A percentile compares a stretch with the other conserved stretches of the same genome.
These are phyloP conservation scores for Phengaris alcon DNA, from an alignment of 2,888 invertebrate species.

Conservation along the genomic window DNA sequence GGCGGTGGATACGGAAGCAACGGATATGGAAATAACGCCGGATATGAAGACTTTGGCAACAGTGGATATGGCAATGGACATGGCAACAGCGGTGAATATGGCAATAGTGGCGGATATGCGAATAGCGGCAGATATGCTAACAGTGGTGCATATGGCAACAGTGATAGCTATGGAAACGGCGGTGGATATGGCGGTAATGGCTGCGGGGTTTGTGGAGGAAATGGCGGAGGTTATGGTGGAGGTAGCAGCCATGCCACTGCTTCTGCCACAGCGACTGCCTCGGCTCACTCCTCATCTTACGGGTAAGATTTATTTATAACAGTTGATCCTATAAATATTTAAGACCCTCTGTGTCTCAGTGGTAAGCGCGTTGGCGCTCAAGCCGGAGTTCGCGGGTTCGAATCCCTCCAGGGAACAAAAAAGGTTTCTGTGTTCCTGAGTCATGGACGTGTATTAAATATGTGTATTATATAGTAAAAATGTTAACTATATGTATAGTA, in stretches of 20 bases:
- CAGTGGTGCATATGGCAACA: slow-evolving; percentile 32
- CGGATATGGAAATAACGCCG: slow-evolving; percentile 20
- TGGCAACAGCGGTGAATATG: slow-evolving; percentile 30
- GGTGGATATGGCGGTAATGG: slow-evolving; percentile 31
- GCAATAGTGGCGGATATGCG: too few species aligned
- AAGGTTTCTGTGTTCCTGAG: too few species aligned
- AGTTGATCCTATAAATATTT: too few species aligned
- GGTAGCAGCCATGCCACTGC: slow-evolving; percentile 48
- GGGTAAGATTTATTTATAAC: slow-evolving; percentile 30
- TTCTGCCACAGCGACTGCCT: slow-evolving; percentile 42
- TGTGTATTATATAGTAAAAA: too few species aligned
- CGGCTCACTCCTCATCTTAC: slow-evolving; percentile 33
- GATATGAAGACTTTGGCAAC: slow-evolving; percentile 29
- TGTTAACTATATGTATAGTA: too few species aligned
- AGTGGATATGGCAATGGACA: slow-evolving; percentile 34
- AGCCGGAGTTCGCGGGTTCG: too few species aligned
- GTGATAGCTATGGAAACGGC: slow-evolving; percentile 41
- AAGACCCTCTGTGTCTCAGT: too few species aligned
- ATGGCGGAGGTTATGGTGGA: slow-evolving; percentile 37
- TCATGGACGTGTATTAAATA: too few species aligned
- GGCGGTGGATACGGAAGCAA: slow-evolving; percentile 39
- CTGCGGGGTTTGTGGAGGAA: slow-evolving; percentile 36
- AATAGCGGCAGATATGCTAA: background rate
- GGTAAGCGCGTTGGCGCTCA: too few species aligned
- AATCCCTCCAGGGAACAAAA: too few species aligned